A percentile compares a stretch with the other conserved stretches of the same genome.
Evolutionary conservation across 2,113 vertebrate genomes (phyloP).

Genomic region (Circaetus gallicus): DNA sequence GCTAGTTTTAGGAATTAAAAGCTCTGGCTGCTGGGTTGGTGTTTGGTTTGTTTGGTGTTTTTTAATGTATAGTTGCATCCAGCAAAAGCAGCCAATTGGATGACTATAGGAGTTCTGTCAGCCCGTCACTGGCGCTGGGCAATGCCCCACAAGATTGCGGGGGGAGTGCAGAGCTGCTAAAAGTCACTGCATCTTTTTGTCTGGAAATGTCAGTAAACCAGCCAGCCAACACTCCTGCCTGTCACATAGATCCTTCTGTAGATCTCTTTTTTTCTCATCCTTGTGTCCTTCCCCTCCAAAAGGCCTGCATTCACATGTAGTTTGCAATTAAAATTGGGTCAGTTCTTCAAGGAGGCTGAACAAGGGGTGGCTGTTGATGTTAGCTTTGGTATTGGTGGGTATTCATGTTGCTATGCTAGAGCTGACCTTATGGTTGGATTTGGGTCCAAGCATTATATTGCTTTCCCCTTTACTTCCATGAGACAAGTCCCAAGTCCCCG

Average conservation of each 20-base stretch:
- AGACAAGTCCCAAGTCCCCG: background rate
- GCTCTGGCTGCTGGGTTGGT: background rate
- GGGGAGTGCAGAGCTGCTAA: background rate
- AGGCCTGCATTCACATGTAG: background rate
- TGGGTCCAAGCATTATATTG: background rate
- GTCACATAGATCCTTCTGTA: background rate
- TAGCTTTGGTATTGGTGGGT: background rate
- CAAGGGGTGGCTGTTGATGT: background rate
- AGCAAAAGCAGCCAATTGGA: background rate
- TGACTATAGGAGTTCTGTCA: background rate
- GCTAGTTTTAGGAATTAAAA: slow-evolving; percentile 2
- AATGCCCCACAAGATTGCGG: background rate
- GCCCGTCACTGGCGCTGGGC: background rate
- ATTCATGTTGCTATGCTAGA: background rate
- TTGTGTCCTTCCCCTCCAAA: background rate
- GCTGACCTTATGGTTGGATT: background rate
- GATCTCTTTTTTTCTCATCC: background rate
- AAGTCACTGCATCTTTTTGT: background rate
- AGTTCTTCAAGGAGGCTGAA: background rate
- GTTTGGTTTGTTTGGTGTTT: background rate
- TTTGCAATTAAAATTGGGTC: background rate
- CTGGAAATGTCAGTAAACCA: background rate
- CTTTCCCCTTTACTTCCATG: background rate
- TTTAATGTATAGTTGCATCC: background rate
- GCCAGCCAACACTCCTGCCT: background rate